Base-by-base conservation (phyloP, 2,888 invertebrate genomes). In the Microplitis deprimator region DNA sequence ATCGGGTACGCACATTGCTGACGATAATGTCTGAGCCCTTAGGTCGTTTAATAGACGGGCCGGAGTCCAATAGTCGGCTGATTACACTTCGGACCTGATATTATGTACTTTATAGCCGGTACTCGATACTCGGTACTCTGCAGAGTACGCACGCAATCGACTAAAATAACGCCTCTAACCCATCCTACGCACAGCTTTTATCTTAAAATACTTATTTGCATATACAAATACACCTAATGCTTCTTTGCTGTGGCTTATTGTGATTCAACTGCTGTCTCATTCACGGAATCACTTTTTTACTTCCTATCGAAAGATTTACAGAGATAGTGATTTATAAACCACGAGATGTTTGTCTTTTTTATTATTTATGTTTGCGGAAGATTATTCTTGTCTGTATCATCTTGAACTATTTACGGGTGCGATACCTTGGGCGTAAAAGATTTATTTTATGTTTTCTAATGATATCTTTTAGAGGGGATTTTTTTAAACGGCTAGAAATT, bases 141-240 rank as follows among this genome's bases (percentile, higher is more conserved):
- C 20, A 20, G 20, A 20, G 20, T 29, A 38, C 41, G 62, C 68
- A 77, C 62, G 73, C 68, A 77, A 77, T 77, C 62, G 68, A 67
- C 38, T 62, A 68, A 16, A 38, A 77, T 38, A 61, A 68, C 68
- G 61, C 41, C 20, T 10, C 41, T 41, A 73, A 73, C 60, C 17
- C 50, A 62, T n/a, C 76, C 73, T 68, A 77, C 73, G 73, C 73
- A 77, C 73, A 50, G 6, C 13, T 50, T 50, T 50, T 50, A 13
- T 50, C 13, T 5, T 3, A 50, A 29, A 29, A 29, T 29, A 29
- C 29, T 29, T 29, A 29, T 29, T 29, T 29, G 29, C 29, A 29
- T 29, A 29, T 29, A 29, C 29, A 29, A 29, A 29, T 29, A 29
- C 29, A 29, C 29, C 29, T 29, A 29, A 29, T 29, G 29, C 29